Conservation (phyloP, 1,140 invertebrate genomes). For the Drosophila carrolli region DNA sequence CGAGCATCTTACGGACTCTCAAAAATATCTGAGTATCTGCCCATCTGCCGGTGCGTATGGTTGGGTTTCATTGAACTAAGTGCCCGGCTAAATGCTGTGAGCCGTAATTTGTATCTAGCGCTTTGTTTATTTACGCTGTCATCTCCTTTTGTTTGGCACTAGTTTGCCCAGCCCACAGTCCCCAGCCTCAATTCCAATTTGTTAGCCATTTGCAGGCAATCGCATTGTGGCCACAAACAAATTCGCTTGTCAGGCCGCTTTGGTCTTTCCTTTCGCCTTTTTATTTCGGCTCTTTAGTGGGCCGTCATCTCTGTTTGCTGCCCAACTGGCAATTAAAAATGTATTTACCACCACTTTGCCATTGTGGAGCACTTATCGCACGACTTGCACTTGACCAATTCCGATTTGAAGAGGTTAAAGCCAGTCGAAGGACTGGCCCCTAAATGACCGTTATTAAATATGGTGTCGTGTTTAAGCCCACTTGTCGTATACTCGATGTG, state of each 20-base stretch:
- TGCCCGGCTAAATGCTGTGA: constrained; percentile 68
- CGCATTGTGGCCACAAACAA: constrained; percentile 52
- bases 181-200: constrained; percentile 35
- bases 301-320: constrained; percentile 68
- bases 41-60: constrained; percentile 18
- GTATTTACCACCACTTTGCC: constrained; percentile 62
- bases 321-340: constrained; percentile 70
- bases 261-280: constrained; percentile 14
- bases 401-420: constrained; percentile 30
- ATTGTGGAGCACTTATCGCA: constrained; percentile 50
- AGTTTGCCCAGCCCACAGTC: constrained; percentile 8
- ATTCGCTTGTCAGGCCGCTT: constrained; percentile 59
- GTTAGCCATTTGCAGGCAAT: constrained; percentile 73
- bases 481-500: constrained; percentile 46
- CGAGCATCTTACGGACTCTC: constrained; percentile 50
- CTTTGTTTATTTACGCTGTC: constrained; percentile 76
- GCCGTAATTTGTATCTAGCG: constrained; percentile 70
- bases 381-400: constrained; percentile 31
- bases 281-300: constrained; percentile 34
- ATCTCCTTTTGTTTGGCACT: constrained; percentile 67
- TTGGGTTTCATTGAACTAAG: constrained; percentile 67
- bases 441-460: constrained; percentile 33
- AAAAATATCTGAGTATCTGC: constrained; percentile 22
- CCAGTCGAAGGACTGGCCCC: constrained; percentile 48
- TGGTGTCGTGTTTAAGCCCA: constrained; percentile 17